Conservation (phyloP, 2,888 invertebrate species). For the Limnephilus rhombicus region DNA sequence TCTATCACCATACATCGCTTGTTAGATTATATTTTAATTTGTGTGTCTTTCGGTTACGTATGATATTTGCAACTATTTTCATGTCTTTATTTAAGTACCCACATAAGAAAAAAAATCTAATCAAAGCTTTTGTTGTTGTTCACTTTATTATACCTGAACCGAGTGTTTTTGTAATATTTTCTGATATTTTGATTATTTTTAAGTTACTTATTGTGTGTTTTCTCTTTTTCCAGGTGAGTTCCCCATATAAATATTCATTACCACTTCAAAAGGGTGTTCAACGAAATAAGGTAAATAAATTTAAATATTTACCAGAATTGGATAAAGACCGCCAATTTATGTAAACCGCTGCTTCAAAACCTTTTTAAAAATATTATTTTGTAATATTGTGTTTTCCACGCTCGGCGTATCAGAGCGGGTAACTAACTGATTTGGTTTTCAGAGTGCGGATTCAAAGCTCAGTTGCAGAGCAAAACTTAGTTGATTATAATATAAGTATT, state of each 20-base stretch:
- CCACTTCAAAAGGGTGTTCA: neutral
- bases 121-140: no score
- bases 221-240: neutral
- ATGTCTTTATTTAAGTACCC: no score
- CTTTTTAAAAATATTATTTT: neutral
- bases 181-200: neutral
- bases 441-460: neutral
- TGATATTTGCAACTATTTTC: neutral
- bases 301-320: neutral
- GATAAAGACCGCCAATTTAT: neutral
- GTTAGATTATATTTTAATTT: no score
- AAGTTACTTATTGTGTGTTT: neutral
- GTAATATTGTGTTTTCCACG: neutral
- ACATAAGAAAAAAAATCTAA: neutral
- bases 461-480: neutral
- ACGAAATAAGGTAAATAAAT: neutral
- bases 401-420: neutral
- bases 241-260: neutral
- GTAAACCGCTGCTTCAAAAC: neutral
- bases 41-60: neutral
- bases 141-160: neutral
- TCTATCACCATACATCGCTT: no score
- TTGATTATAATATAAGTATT: neutral
- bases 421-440: neutral
- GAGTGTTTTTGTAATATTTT: neutral